A percentile compares a stretch with the other conserved stretches of the same genome.
Evolutionary conservation across 2,888 invertebrate genomes (phyloP).

Genomic region (Erebia epiphron): DNA sequence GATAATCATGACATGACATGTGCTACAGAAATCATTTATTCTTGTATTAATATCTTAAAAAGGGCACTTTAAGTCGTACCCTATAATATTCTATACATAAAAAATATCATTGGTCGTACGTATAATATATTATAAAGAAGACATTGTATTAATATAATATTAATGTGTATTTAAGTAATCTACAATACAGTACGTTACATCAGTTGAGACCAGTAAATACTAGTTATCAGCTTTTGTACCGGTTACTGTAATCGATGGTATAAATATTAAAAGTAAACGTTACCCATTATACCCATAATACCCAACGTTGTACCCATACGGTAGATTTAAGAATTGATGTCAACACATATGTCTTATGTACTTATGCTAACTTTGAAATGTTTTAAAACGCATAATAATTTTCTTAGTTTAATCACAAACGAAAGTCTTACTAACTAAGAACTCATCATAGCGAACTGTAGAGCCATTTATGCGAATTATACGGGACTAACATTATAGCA

Average conservation of each 20-base stretch:
- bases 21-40: background rate
- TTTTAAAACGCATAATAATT: background rate
- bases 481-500: too few relatives aligned
- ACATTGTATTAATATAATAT: conserved; percentile 48
- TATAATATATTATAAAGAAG: conserved; percentile 46
- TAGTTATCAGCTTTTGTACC: background rate
- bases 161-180: conserved; percentile 13
- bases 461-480: background rate
- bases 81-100: too few relatives aligned
- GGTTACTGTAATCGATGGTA: conserved; percentile 50
- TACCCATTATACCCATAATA: conserved; percentile 39
- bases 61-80: conserved; percentile 40
- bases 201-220: background rate
- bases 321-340: conserved; percentile 19
- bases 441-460: background rate
- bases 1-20: too few relatives aligned
- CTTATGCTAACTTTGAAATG: background rate
- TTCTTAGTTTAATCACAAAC: background rate
- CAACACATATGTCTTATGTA: conserved; percentile 1
- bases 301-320: conserved; percentile 9
- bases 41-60: background rate
- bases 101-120: too few relatives aligned
- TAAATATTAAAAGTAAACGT: conserved; percentile 58
- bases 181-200: too few relatives aligned
- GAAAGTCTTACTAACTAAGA: background rate